Percentiles rank a stretch among this genome's conserved stretches.
Evolutionary conservation across 2,113 vertebrate genomes (phyloP).

Genomic region (Pontoporia blainvillei): DNA sequence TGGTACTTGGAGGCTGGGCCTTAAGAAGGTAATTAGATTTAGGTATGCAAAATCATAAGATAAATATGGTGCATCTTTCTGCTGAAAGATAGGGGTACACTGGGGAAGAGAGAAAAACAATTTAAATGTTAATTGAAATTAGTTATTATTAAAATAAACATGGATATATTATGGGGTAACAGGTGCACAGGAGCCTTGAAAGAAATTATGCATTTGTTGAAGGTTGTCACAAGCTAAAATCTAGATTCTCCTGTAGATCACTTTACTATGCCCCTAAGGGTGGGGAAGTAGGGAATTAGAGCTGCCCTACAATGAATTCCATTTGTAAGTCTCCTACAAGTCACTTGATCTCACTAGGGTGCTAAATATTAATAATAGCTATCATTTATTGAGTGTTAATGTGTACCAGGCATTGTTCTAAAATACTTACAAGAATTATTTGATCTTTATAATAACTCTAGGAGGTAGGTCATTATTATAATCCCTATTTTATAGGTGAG

Average conservation of each 20-base stretch:
- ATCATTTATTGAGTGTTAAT: neutral
- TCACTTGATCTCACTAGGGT: neutral
- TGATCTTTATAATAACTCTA: neutral
- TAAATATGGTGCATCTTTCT: neutral
- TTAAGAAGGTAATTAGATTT: neutral
- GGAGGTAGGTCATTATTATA: neutral
- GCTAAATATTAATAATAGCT: neutral
- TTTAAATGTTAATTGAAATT: neutral
- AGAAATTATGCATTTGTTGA: neutral
- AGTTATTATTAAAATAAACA: slow-evolving; percentile 30
- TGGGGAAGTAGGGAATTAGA: neutral
- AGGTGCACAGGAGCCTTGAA: neutral
- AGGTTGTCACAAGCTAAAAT: neutral
- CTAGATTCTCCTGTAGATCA: neutral
- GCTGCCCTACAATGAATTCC: neutral
- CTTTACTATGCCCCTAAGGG: neutral
- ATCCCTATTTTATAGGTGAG: neutral
- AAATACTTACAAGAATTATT: neutral
- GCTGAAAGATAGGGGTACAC: neutral
- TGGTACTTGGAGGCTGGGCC: neutral
- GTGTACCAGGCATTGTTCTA: neutral
- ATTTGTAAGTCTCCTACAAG: neutral
- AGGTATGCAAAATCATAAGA: neutral
- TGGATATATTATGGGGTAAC: neutral
- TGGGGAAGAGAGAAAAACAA: neutral